A percentile compares a stretch with the other conserved stretches of the same genome.
Evolutionary conservation across 2,113 vertebrate species (phyloP).

Genomic region (Anoplopoma fimbria): DNA sequence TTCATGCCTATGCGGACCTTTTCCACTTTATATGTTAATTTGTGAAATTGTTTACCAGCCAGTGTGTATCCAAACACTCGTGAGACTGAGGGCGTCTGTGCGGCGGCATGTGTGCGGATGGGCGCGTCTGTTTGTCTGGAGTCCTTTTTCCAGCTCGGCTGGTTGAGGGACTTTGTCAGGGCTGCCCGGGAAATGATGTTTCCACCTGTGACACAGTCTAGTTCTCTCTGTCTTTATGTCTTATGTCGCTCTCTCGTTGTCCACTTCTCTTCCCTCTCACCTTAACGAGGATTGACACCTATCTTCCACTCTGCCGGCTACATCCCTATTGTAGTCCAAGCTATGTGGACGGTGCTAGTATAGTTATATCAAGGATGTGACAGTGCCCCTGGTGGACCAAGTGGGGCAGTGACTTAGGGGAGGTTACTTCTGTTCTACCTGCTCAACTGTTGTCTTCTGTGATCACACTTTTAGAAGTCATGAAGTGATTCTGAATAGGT

Average conservation of each 20-base stretch:
- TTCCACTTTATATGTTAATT: conserved; percentile 85
- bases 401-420: not conserved
- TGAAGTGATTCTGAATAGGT: not conserved
- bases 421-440: not conserved
- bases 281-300: conserved; percentile 56
- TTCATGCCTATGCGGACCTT: conserved; percentile 70
- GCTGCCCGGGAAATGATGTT: conserved; percentile 74
- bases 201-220: conserved; percentile 74
- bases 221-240: conserved; percentile 21
- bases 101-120: conserved; percentile 25
- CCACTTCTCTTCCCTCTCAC: conserved; percentile 23
- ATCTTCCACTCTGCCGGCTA: conserved; percentile 37
- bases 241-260: conserved; percentile 19
- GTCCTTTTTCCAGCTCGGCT: conserved; percentile 63
- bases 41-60: conserved; percentile 80
- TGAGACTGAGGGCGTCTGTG: conserved; percentile 61
- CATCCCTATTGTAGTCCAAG: conserved; percentile 16
- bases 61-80: conserved; percentile 76
- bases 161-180: conserved; percentile 74
- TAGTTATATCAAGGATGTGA: not conserved
- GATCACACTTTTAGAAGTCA: not conserved
- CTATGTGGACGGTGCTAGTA: not conserved
- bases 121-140: conserved; percentile 57
- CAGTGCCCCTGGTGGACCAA: conserved; percentile 42
- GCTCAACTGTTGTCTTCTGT: not conserved